A percentile compares a stretch with the other conserved stretches of the same genome.
These are phyloP conservation scores for Drosophila nikananu DNA, from an alignment of 1,140 invertebrate species.

Conservation along the genomic window DNA sequence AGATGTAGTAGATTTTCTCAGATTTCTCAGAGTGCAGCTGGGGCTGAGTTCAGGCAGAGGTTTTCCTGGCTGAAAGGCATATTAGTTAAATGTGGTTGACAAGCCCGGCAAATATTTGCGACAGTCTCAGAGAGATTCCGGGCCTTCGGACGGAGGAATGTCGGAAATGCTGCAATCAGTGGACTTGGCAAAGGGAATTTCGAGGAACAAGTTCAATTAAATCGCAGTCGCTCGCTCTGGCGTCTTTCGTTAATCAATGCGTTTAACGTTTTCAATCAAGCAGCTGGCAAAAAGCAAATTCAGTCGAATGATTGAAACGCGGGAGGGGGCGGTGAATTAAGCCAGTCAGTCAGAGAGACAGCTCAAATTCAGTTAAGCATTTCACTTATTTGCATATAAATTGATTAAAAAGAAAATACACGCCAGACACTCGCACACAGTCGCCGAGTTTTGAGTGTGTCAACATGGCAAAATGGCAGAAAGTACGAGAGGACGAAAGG, in stretches of 20 bases:
- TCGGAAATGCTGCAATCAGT: constrained; percentile 62
- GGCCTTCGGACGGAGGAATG: background rate
- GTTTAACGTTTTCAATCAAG: constrained; percentile 82
- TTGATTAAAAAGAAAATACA: constrained; percentile 84
- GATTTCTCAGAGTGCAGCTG: constrained; percentile 19
- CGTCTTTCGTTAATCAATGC: constrained; percentile 72
- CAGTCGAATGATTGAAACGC: constrained; percentile 21
- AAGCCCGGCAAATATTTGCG: constrained; percentile 65
- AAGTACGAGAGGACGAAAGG: constrained; percentile 73
- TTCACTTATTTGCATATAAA: constrained; percentile 84
- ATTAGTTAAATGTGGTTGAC: constrained; percentile 71
- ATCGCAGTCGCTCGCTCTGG: constrained; percentile 52
- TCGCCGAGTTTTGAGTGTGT: constrained; percentile 71
- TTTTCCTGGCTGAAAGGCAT: constrained; percentile 43
- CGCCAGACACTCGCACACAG: constrained; percentile 49
- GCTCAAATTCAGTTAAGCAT: constrained; percentile 83
- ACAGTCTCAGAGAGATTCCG: constrained; percentile 14
- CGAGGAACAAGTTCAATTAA: constrained; percentile 79
- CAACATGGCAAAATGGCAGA: constrained; percentile 60
- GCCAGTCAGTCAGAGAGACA: constrained; percentile 49
- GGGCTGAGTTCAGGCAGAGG: constrained; percentile 15
- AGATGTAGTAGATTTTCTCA: background rate
- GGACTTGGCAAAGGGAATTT: constrained; percentile 57
- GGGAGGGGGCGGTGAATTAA: background rate
- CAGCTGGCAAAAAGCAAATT: constrained; percentile 63